Base-by-base conservation (phyloP, 2,888 invertebrate genomes). In the Leptinotarsa haldemani region DNA sequence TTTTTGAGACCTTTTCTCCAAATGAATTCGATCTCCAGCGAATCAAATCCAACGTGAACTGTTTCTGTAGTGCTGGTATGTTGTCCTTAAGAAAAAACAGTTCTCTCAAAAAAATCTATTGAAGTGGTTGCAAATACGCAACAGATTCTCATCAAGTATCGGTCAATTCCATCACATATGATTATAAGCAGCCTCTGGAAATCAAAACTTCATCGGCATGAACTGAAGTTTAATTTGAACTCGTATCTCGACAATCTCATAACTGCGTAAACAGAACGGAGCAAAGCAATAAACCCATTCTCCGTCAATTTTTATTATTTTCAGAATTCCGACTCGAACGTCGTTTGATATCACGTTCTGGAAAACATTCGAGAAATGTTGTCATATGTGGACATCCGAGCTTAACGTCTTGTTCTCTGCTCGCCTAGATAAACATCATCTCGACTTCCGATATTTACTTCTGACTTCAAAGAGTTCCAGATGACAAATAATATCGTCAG, bases 351-450 rank as follows among this genome's bases (percentile, higher is more conserved):
- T 68, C 68, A 68, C 68, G 68, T 68, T 22, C 56, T 53, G 16
- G 56, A 53, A 68, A 58, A 53, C 53, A 76, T 76, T 69, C 68
- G 58, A 76, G 74, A 76, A 69, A 71, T 74, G 76, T 69, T 73
- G 76, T 76, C 75, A 50, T 73, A 67, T 65, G 64, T 71, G 74
- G 76, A 76, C 70, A 74, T 66, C 71, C 61, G 66, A 70, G 65
- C 69, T 72, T 71, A 75, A 71, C 70, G 75, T 70, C 75, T 70
- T 71, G 76, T 74, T 69, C 61, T 58, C 68, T 30, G 66, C 61
- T 25, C 15, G 40, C 61, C 61, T 61, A 40, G 68, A 72, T 72
- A 61, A 65, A 65, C 47, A 58, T 40, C 46, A 65, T 65, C 56
- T 50, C 30, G 53, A 67, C 56, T 52, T 67, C 40, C 30, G 52